Conservation (phyloP, 2,888 invertebrate genomes). For the Miltochrista miniata region DNA sequence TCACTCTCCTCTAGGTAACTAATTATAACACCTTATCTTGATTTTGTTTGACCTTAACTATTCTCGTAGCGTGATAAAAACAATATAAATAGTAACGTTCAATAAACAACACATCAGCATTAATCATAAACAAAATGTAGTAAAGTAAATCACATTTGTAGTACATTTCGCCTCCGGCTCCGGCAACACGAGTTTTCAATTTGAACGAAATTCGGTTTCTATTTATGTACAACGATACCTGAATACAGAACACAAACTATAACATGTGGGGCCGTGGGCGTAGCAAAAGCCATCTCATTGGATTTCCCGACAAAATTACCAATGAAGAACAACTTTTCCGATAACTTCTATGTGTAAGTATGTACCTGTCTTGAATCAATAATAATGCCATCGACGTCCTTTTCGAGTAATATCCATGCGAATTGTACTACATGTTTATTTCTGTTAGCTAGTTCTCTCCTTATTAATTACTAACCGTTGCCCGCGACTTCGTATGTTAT, state of each 20-base stretch:
- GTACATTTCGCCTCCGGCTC: constrained; percentile 16
- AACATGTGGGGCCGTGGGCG: constrained; percentile 26
- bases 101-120: too few relatives aligned
- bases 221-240: constrained; percentile 25
- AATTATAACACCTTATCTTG: too few relatives aligned
- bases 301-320: constrained; percentile 23
- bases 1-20: too few relatives aligned
- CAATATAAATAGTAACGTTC: too few relatives aligned
- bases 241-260: constrained; percentile 31
- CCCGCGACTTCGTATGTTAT: too few relatives aligned
- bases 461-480: too few relatives aligned
- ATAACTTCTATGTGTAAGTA: constrained; percentile 18
- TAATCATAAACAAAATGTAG: too few relatives aligned
- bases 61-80: too few relatives aligned
- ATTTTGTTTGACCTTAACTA: too few relatives aligned
- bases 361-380: constrained; percentile 19
- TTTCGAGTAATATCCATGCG: constrained; percentile 11
- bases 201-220: constrained; percentile 27
- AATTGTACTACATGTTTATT: constrained; percentile 4
- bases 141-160: constrained; percentile 4
- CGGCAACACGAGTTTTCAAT: constrained; percentile 32
- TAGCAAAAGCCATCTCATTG: constrained; percentile 17
- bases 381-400: constrained; percentile 13
- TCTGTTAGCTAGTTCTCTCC: too few relatives aligned
- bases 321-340: constrained; percentile 20